Evolutionary conservation across 2,888 invertebrate genomes (phyloP).

Genomic region (Molanna angustata): DNA sequence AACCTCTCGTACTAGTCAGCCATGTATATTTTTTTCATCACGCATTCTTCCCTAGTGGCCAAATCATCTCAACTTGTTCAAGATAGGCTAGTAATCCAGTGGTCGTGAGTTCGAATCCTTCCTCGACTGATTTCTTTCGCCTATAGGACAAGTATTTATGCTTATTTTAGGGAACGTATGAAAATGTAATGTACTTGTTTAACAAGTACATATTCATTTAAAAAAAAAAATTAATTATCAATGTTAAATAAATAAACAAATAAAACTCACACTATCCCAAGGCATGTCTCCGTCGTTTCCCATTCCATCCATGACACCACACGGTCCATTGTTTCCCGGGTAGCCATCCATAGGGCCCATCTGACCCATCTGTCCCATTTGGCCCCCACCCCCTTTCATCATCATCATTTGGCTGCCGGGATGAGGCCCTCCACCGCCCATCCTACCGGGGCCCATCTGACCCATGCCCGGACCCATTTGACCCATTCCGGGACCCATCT

Average conservation of each 20-base stretch:
- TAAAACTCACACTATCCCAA: constrained; percentile 44
- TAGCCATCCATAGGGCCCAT: constrained; percentile 55
- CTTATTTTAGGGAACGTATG: too few species aligned
- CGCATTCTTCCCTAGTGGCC: too few species aligned
- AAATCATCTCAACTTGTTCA: too few species aligned
- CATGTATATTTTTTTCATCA: too few species aligned
- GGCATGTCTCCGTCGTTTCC: constrained; percentile 59
- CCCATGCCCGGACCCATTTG: constrained; percentile 53
- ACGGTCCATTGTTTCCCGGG: constrained; percentile 55
- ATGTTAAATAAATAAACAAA: neutral
- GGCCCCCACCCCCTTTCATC: constrained; percentile 52
- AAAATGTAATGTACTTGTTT: too few species aligned
- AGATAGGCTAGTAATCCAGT: too few species aligned
- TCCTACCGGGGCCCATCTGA: constrained; percentile 50
- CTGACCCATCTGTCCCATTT: constrained; percentile 42
- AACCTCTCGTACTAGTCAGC: too few species aligned
- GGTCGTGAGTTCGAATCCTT: too few species aligned
- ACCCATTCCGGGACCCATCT: constrained; percentile 47
- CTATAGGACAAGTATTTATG: too few species aligned
- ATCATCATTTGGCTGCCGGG: constrained; percentile 49
- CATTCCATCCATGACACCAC: constrained; percentile 59
- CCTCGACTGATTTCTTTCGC: too few species aligned
- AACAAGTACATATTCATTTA: too few species aligned
- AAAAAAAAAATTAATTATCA: too few species aligned
- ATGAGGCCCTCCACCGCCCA: constrained; percentile 44